Evolutionary conservation across 2,113 vertebrate species (phyloP).

Genomic region (Scytalopus superciliaris): DNA sequence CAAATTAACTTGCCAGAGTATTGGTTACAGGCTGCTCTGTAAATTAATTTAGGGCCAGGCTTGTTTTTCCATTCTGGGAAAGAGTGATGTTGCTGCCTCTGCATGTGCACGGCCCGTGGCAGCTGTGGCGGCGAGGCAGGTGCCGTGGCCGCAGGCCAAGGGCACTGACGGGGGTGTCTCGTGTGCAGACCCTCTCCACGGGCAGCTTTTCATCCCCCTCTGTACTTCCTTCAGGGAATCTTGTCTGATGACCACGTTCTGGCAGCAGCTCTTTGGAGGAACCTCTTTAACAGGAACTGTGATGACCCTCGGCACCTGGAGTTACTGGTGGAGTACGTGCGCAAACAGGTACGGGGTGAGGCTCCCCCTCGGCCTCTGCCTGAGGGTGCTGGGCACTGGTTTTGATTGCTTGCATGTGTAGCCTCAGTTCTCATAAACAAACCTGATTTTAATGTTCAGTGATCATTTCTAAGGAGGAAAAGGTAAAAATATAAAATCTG

Average conservation of each 20-base stretch:
- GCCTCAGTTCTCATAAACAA: not conserved
- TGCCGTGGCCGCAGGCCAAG: not conserved
- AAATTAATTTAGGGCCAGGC: not conserved
- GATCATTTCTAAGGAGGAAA: not conserved
- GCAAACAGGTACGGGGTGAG: constrained; percentile 86
- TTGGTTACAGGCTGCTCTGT: not conserved
- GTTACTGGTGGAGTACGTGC: constrained; percentile 94
- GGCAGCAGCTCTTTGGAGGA: constrained; percentile 94
- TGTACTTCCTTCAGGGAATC: constrained; percentile 81
- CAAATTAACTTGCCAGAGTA: not conserved
- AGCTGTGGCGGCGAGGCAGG: not conserved
- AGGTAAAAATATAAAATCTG: not conserved
- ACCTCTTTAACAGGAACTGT: constrained; percentile 88
- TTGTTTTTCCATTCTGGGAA: not conserved
- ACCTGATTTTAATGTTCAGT: not conserved
- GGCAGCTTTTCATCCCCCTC: not conserved
- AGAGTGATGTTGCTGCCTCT: not conserved
- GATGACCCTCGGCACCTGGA: constrained; percentile 91
- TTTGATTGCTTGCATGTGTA: not conserved
- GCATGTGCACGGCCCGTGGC: not conserved
- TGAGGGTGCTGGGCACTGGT: not conserved
- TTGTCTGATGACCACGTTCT: constrained; percentile 89
- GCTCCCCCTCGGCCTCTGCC: not conserved
- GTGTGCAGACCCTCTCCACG: not conserved
- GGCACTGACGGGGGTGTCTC: not conserved